phyloP scores from a whole-genome alignment of 1,140 invertebrate species.

The Paraescarpia echinospica region DNA sequence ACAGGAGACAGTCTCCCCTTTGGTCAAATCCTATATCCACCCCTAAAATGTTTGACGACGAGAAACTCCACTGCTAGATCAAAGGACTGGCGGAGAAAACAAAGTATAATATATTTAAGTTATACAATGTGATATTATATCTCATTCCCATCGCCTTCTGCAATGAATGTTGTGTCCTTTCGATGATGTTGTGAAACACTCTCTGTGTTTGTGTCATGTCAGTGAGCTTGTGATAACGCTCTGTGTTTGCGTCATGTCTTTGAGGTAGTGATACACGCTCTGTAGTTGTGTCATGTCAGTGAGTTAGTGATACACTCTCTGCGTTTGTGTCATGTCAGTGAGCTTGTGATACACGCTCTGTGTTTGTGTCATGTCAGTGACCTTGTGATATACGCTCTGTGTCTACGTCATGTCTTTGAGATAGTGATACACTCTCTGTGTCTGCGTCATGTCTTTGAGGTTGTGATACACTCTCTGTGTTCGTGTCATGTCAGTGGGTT shows the following conservation, averaged over 20 bases:
- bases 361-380: background rate
- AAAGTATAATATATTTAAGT: no score
- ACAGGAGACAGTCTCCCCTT: no score
- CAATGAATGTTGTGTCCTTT: background rate
- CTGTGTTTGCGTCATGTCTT: background rate
- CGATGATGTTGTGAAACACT: background rate
- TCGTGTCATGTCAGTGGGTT: background rate
- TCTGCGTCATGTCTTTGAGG: background rate
- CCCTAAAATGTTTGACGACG: no score
- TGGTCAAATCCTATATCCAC: no score
- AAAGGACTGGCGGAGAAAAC: no score
- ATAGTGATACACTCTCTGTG: background rate
- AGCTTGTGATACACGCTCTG: background rate
- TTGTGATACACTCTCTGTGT: background rate
- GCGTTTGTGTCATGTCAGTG: background rate
- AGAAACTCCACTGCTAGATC: no score
- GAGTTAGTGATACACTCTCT: background rate
- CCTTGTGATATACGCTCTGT: background rate
- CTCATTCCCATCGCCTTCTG: no score
- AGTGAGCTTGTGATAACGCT: background rate
- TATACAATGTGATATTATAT: no score
- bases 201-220: background rate
- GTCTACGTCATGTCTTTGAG: background rate
- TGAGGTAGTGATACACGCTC: background rate
- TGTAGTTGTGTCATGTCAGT: background rate